Percentiles rank a stretch among this genome's conserved stretches.
These are phyloP conservation scores for Forficula auricularia DNA, from an alignment of 1,140 invertebrate species.

Conservation along the genomic window DNA sequence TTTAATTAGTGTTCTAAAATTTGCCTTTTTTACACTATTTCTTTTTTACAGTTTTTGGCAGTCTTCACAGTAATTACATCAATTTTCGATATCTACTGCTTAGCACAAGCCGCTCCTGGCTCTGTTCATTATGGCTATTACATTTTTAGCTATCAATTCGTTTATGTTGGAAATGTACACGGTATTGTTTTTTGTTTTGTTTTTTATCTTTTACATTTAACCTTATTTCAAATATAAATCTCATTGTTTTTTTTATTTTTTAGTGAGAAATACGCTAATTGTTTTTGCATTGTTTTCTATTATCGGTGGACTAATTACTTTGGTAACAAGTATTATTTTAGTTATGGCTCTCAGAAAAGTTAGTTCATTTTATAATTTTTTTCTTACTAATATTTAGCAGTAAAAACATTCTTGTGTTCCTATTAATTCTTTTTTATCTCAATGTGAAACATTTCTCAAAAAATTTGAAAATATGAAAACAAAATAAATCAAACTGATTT, in stretches of 20 bases:
- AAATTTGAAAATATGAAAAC: no score
- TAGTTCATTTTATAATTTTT: no score
- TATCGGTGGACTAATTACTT: slow-evolving; percentile 48
- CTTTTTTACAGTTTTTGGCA: slow-evolving; percentile 51
- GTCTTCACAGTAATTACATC: slow-evolving; percentile 66
- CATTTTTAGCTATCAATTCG: slow-evolving; percentile 83
- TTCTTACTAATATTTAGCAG: no score
- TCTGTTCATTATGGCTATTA: slow-evolving; percentile 80
- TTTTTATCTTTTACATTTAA: slow-evolving; percentile 2
- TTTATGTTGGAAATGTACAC: slow-evolving; percentile 77
- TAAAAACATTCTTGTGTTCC: no score
- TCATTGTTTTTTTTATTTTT: slow-evolving; percentile 26
- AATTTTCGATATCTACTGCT: slow-evolving; percentile 73
- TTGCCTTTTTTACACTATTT: no score
- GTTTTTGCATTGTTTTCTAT: slow-evolving; percentile 74
- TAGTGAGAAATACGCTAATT: slow-evolving; percentile 71
- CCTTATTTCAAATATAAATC: background rate
- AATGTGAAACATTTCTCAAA: no score
- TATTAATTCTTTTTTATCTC: no score
- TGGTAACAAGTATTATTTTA: slow-evolving; percentile 64
- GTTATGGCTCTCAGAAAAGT: slow-evolving; percentile 69
- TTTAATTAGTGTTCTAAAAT: slow-evolving; percentile 7
- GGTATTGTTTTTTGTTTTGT: slow-evolving; percentile 34
- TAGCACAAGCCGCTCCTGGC: slow-evolving; percentile 69
- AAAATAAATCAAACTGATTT: no score